Evolutionary conservation across 2,888 invertebrate species (phyloP), one percentile per base, ranked within the genome.

Genomic region (Zhengitettix transpicula): DNA sequence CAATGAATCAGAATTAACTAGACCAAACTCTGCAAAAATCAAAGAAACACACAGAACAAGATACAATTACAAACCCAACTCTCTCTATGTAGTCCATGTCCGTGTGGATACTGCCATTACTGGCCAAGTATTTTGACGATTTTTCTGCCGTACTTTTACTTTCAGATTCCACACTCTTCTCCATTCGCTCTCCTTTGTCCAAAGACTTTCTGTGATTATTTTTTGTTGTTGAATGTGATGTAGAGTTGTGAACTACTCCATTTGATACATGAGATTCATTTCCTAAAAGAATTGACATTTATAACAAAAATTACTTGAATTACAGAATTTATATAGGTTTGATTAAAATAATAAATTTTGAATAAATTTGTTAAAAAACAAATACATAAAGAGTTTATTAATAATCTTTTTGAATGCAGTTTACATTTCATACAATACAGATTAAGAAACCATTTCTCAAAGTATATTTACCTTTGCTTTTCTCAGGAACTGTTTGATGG

Each of bases 151-250:
- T 51, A n/a, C 55, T 56, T 57, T 62, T 63, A 55, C 56, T 54
- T 51, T 64, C 62, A 40, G 55, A 16, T 17, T 58, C 58, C 11
- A 15, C 52, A 58, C 56, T 52, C 42, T 61, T 61, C 10, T 61
- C 62, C 28, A 7, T 28, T 40, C 51, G 16, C 60, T 75, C 75
- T 61, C 73, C 72, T 68, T 77, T 77, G 61, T 78, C 77, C 59
- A 76, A 67, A 44, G 76, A 77, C 68, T 79, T 80, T 71, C 77
- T 78, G 69, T 78, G 78, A 70, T 75, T 75, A 69, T 75, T 77
- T 70, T 74, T 76, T 55, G 71, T 71, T 15, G 63, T 40, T 42
- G 62, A 47, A 14, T 41, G 47, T 41, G 55, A 28, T 40, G 58
- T 41, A 14, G 51, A 40, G 41, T 58, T 28, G 40, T 58, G 63